These are phyloP conservation scores for Sorex araneus DNA, from an alignment of 2,113 vertebrate species.

Conservation along the genomic window DNA sequence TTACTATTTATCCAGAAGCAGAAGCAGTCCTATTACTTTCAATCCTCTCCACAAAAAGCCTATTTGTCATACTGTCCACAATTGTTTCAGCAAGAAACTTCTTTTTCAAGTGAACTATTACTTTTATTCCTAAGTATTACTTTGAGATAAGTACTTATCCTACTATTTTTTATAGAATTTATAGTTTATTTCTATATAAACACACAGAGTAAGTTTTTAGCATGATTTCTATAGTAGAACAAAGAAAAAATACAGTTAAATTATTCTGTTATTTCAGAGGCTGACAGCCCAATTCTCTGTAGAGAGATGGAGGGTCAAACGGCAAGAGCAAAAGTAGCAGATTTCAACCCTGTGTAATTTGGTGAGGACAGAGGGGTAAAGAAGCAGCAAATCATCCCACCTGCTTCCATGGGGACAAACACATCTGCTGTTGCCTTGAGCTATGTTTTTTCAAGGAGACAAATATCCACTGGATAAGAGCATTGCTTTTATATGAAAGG, in stretches of 20 bases:
- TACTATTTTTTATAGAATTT: conserved; percentile 57
- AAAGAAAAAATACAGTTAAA: conserved; percentile 79
- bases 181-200: conserved; percentile 66
- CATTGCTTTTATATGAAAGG: conserved; percentile 37
- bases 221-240: conserved; percentile 54
- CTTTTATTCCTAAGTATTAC: conserved; percentile 63
- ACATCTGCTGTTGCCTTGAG: background rate
- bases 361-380: conserved; percentile 53
- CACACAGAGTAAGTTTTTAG: conserved; percentile 47
- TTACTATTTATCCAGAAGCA: conserved; percentile 50
- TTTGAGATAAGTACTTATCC: conserved; percentile 61
- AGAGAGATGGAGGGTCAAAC: conserved; percentile 80
- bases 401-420: background rate
- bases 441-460: background rate
- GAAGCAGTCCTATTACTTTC: conserved; percentile 21
- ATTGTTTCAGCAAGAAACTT: conserved; percentile 58
- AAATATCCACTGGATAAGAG: background rate
- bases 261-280: conserved; percentile 83
- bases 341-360: conserved; percentile 68
- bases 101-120: conserved; percentile 38
- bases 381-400: conserved; percentile 65
- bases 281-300: conserved; percentile 84
- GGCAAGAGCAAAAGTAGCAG: conserved; percentile 51
- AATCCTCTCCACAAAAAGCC: conserved; percentile 21
- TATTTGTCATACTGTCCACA: conserved; percentile 63